phyloP scores from a whole-genome alignment of 1,140 invertebrate species.

The Euwallacea similis region DNA sequence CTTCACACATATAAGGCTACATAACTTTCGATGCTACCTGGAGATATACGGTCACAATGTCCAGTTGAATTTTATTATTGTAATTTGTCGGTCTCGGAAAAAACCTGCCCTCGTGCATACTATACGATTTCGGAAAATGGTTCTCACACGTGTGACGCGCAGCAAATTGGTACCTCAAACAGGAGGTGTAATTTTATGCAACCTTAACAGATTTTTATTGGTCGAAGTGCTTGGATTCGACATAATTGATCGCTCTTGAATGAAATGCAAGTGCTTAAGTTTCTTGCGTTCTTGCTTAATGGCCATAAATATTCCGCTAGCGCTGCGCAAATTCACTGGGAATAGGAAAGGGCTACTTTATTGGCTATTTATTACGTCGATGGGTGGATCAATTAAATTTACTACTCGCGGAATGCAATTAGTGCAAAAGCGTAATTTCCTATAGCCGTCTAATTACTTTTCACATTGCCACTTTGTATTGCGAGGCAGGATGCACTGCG shows the following conservation, averaged over 20 bases:
- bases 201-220: slow-evolving; percentile 17
- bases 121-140: too few relatives aligned
- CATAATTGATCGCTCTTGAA: slow-evolving; percentile 24
- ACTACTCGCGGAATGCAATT: slow-evolving; percentile 3
- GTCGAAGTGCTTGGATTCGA: slow-evolving; percentile 12
- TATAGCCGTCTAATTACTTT: neutral
- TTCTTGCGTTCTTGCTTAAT: slow-evolving; percentile 22
- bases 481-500: too few relatives aligned
- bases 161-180: slow-evolving; percentile 24
- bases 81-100: neutral
- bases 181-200: slow-evolving; percentile 29
- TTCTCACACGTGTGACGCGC: too few relatives aligned
- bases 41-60: slow-evolving; percentile 2
- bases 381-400: slow-evolving; percentile 18
- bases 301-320: slow-evolving; percentile 21
- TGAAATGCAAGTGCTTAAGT: slow-evolving; percentile 25
- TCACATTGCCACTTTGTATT: too few relatives aligned
- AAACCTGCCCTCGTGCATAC: neutral
- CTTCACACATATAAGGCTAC: slow-evolving; percentile 32
- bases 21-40: slow-evolving; percentile 23
- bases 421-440: neutral
- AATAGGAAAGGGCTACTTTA: slow-evolving; percentile 22
- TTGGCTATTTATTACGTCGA: slow-evolving; percentile 11
- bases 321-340: slow-evolving; percentile 14
- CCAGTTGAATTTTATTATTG: slow-evolving; percentile 2